Conservation (phyloP, 2,797 vertebrate genomes). For the Salmo trutta region DNA sequence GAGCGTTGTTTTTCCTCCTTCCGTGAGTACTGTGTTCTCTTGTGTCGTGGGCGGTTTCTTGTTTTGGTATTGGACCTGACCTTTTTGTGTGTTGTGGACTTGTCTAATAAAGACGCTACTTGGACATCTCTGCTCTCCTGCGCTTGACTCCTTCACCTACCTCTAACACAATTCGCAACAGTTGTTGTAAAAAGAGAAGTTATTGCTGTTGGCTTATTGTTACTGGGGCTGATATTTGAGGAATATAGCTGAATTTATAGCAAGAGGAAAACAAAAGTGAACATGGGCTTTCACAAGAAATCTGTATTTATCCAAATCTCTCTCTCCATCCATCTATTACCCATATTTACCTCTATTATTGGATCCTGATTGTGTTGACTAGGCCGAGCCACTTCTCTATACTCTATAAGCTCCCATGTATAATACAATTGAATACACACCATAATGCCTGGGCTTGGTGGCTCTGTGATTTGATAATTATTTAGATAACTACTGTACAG, state of each 20-base stretch:
- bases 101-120: too few relatives aligned
- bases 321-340: too few relatives aligned
- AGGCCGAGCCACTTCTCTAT: background rate
- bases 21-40: too few relatives aligned
- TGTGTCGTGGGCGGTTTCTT: too few relatives aligned
- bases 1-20: too few relatives aligned
- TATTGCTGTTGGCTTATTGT: slow-evolving; percentile 47
- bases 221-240: slow-evolving; percentile 44
- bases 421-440: background rate
- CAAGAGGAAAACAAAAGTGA: too few relatives aligned
- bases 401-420: background rate
- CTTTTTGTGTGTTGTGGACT: too few relatives aligned
- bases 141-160: too few relatives aligned
- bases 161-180: too few relatives aligned
- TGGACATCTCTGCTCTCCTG: too few relatives aligned
- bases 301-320: slow-evolving; percentile 27
- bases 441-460: background rate
- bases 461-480: slow-evolving; percentile 85
- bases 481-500: slow-evolving; percentile 80
- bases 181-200: slow-evolving; percentile 15
- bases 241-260: slow-evolving; percentile 33
- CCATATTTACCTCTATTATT: background rate
- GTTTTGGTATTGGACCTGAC: too few relatives aligned
- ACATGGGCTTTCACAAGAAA: slow-evolving; percentile 17
- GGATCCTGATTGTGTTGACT: background rate